Evolutionary conservation across 2,113 vertebrate species (phyloP), one percentile per base, ranked within the genome.

Genomic region (Malurus alboscapulatus): DNA sequence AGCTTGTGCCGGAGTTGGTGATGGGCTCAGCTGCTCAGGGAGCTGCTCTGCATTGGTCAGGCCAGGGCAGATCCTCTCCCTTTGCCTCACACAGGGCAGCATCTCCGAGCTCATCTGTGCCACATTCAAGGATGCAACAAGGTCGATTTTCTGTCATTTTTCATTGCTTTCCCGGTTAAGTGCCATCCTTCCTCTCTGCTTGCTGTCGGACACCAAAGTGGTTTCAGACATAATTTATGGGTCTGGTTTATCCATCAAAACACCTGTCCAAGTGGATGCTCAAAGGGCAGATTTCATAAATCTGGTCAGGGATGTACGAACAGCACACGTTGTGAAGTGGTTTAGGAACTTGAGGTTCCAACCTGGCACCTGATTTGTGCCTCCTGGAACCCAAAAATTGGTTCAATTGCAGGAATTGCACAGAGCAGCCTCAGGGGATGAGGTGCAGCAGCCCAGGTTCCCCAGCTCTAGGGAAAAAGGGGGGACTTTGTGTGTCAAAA

Each of bases 241-340:
- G 38, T 74, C 63, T 86, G 93, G 88, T 89, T 94, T 95, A 51
- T 81, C 58, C 65, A 79, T 89, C 72, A 61, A 40, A 93, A 32
- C 42, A 42, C 40, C 48, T 44, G 74, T 51, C 83, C 90, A 26
- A 34, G 4, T 2, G 36, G 74, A 45, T 17, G 75, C 42, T 83
- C 57, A n/a, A 62, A 75, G 67, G 77, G 29, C 66, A 57, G 25
- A 61, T 67, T 84, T 63, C 44, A 1, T 3, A 47, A 18, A 9
- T 10, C 68, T 89, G 32, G 26, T 67, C 50, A 32, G 32, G n/a
- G 65, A 8, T 0, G 0, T 6, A 10, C 15, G 78, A 86, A 19
- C 1, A 7, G 27, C 44, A 26, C 6, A 17, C 0, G 0, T 45
- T 45, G 42, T 0, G 1, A 2, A 19, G 59, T 6, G n/a, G 7